Evolutionary conservation across 2,888 invertebrate species (phyloP), one percentile per base, ranked within the genome.

Genomic region (Poecilus cupreus): DNA sequence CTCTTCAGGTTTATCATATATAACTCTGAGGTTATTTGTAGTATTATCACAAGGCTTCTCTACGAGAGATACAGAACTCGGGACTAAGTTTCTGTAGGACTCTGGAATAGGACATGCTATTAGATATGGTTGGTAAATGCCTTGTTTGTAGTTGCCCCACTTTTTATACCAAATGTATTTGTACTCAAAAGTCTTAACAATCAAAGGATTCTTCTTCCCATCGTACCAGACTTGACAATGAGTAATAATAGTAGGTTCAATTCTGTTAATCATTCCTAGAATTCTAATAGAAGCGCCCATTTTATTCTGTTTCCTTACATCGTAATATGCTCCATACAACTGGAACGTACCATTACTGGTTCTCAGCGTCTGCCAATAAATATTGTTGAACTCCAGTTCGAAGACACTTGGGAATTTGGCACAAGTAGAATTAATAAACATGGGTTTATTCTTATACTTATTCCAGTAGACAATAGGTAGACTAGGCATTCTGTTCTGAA

Each of bases 111-210:
- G 95, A 89, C 97, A 97, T 18, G 97, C 96, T 83, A 96, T 94
- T 85, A 97, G 91, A 88, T 96, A 97, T 0, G 97, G 97, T 89
- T 97, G 97, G 88, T 96, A 96, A 83, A 97, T 95, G 76, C 95
- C 95, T 89, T 97, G 96, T 87, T 96, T 95, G 90, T 96, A 96
- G 89, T 97, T 97, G 82, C 97, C 97, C 97, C 97, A 97, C 89
- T 96, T 96, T 85, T 94, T 94, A 88, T 96, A 96, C 97, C 97
- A 97, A 85, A 97, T 96, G 88, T 97, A 97, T 88, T 97, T 97
- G 90, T 97, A 97, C 89, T 97, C 97, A 85, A 96, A 93, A 18
- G 94, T 94, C 87, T 95, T 94, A 13, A 95, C 93, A 24, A 96
- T 92, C 26, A 94, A 94, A 0, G 97, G 96, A 85, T 95, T 95